Percentiles rank a stretch among this genome's conserved stretches.
These are phyloP conservation scores for Orthosia gracilis DNA, from an alignment of 2,888 invertebrate species.

Conservation along the genomic window DNA sequence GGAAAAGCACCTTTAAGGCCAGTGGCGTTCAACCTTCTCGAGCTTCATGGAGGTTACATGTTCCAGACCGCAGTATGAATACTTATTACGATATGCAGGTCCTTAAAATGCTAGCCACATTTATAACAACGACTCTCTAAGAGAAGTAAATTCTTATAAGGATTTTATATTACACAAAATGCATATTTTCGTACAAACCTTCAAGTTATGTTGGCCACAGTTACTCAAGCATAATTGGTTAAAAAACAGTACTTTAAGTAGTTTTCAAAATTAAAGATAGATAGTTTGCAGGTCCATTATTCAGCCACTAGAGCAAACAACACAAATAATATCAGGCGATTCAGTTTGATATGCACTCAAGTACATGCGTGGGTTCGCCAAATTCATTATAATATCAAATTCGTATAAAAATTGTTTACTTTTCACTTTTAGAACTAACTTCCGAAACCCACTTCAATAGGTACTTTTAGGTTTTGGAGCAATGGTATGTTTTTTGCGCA, in stretches of 20 bases:
- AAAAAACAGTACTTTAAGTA: background rate
- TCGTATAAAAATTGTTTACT: conserved; percentile 76
- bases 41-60: conserved; percentile 11
- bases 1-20: background rate
- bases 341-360: conserved; percentile 82
- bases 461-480: conserved; percentile 64
- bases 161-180: conserved; percentile 36
- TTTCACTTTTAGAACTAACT: conserved; percentile 63
- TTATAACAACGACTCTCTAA: conserved; percentile 38
- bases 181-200: conserved; percentile 12
- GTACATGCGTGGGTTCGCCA: conserved; percentile 68
- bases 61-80: background rate
- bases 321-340: conserved; percentile 70
- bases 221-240: conserved; percentile 1
- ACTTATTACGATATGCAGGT: conserved; percentile 33
- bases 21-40: conserved; percentile 5
- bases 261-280: conserved; percentile 21
- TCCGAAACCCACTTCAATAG: conserved; percentile 63
- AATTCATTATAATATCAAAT: conserved; percentile 78
- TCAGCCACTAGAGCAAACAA: conserved; percentile 48
- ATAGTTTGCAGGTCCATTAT: conserved; percentile 14
- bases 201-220: background rate
- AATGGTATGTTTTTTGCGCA: conserved; percentile 52
- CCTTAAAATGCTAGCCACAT: conserved; percentile 38
- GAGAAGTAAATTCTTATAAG: conserved; percentile 34